Evolutionary conservation across 2,888 invertebrate species (phyloP).

Genomic region (Gastrophysa polygoni): DNA sequence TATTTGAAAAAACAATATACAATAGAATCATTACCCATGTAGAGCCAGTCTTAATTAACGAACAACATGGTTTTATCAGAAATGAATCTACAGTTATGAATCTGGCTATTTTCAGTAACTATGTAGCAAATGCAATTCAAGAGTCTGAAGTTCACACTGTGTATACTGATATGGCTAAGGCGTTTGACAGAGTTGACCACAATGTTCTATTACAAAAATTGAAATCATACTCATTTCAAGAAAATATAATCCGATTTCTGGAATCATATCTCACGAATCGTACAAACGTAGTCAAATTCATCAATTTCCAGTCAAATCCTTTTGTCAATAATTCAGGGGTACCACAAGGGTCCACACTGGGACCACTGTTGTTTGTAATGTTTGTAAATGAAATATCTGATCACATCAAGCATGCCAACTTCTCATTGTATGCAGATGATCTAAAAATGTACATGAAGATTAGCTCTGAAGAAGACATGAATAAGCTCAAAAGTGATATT

Average conservation of each 20-base stretch:
- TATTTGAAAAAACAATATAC: slow-evolving; percentile 10
- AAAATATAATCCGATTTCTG: neutral
- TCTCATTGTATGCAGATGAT: too few species aligned
- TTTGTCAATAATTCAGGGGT: slow-evolving; percentile 2
- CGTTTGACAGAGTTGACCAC: slow-evolving; percentile 1
- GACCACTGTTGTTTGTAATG: neutral
- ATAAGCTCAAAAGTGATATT: slow-evolving; percentile 1
- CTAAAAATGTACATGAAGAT: slow-evolving; percentile 2
- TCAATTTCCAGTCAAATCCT: neutral
- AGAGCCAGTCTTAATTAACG: slow-evolving; percentile 4
- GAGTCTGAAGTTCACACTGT: neutral
- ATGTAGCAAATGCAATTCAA: neutral
- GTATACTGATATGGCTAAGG: neutral
- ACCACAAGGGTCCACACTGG: too few species aligned
- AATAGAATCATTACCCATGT: slow-evolving; percentile 7
- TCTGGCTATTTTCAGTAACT: slow-evolving; percentile 11
- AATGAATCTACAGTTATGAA: slow-evolving; percentile 12
- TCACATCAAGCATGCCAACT: neutral
- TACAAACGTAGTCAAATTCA: neutral
- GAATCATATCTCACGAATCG: slow-evolving; percentile 1
- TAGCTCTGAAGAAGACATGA: neutral
- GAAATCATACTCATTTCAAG: neutral
- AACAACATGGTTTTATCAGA: slow-evolving; percentile 15
- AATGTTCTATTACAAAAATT: slow-evolving; percentile 1
- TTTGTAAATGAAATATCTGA: slow-evolving; percentile 4